Base-by-base conservation (phyloP, 2,113 vertebrate species). In the Sterrhoptilus dennistouni region DNA sequence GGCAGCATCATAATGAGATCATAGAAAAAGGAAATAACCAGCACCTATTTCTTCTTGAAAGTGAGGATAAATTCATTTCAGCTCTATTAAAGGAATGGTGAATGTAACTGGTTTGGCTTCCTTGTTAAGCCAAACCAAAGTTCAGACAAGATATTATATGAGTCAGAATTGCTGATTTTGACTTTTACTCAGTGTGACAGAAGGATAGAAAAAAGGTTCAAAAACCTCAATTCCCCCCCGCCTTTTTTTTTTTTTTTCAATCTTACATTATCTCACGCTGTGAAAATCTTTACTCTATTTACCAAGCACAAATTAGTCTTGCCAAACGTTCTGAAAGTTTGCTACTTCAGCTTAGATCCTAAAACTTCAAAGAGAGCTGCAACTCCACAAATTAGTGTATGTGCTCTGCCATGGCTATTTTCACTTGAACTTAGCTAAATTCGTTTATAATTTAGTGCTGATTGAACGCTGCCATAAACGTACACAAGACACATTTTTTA, bases 371-470 rank as follows among this genome's bases (percentile, higher is more conserved):
- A 98, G 96, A 70, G 90, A 60, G 66, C 96, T 96, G 69, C 93
- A 96, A 71, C 94, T 88, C 69, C 53, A 90, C 53, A 95, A 96
- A 97, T 97, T 95, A 97, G 92, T 29, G 27, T 70, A 60, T 45
- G 52, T 75, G 74, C 90, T 94, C 76, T 80, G 68, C 75, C 59
- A 29, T 93, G 94, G 89, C 87, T 77, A 95, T 97, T 98, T 97
- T 97, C 95, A 96, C 97, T 95, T 93, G 95, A 97, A 96, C 95
- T 96, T 90, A 84, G 97, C 97, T 97, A 97, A 98, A 98, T 98
- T 97, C 90, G 89, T 98, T 98, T 97, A 96, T 98, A 98, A 98
- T 98, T 97, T 98, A 97, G 97, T 96, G 83, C 96, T 97, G 97
- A 98, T 97, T 98, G 97, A 98, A 98, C 29, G 81, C 95, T 97